Percentiles rank a stretch among this genome's conserved stretches.
These are phyloP conservation scores for Seriola dumerili DNA, from an alignment of 2,113 vertebrate genomes.

Conservation along the genomic window DNA sequence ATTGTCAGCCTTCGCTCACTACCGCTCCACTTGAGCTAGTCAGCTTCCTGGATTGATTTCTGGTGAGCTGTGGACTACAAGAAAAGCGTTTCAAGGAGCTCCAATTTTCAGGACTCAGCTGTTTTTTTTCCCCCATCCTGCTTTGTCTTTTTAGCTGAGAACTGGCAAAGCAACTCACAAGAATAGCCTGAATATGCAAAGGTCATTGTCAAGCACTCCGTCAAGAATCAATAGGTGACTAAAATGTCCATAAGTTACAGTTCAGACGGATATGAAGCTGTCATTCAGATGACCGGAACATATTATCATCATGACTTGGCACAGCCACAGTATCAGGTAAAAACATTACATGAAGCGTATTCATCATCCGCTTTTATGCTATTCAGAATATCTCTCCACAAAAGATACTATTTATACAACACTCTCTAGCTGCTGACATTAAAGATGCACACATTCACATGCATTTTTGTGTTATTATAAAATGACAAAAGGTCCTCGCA, in stretches of 20 bases:
- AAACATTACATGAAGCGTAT: background rate
- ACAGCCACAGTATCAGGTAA: background rate
- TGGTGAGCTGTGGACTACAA: conserved; percentile 35
- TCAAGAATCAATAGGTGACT: conserved; percentile 15
- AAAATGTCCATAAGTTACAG: conserved; percentile 7
- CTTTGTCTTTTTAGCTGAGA: conserved; percentile 57
- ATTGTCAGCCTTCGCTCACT: conserved; percentile 18
- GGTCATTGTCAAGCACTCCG: conserved; percentile 44
- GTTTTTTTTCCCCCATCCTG: conserved; percentile 12
- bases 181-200: conserved; percentile 55
- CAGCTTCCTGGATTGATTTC: conserved; percentile 68
- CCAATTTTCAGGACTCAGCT: conserved; percentile 63
- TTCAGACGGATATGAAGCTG: conserved; percentile 7
- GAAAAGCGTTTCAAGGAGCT: conserved; percentile 55
- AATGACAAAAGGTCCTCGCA: conserved; percentile 48
- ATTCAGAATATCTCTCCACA: conserved; percentile 12
- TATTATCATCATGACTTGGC: background rate
- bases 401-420: conserved; percentile 4
- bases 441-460: conserved; percentile 21
- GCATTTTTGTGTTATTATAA: conserved; percentile 33
- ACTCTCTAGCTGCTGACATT: background rate
- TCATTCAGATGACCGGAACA: background rate
- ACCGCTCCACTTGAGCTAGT: conserved; percentile 34
- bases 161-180: conserved; percentile 16
- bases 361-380: background rate